Evolutionary conservation across 2,797 vertebrate genomes (phyloP).

Genomic region (Sebastes reedi): DNA sequence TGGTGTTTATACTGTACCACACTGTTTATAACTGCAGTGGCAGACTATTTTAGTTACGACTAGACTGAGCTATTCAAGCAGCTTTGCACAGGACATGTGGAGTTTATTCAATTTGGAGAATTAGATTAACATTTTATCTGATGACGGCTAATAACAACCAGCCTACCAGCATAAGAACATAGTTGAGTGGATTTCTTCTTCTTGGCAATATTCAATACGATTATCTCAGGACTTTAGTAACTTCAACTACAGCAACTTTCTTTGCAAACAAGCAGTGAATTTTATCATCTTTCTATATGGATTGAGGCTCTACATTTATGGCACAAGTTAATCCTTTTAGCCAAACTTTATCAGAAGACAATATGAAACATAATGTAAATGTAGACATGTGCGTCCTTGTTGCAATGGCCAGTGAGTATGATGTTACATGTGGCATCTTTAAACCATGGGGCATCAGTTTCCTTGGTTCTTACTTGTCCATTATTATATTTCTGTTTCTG

Average conservation of each 20-base stretch:
- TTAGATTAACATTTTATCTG: background rate
- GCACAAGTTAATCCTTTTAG: background rate
- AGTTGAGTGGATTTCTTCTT: background rate
- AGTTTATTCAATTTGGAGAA: background rate
- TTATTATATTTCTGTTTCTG: background rate
- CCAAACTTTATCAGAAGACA: background rate
- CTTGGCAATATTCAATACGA: background rate
- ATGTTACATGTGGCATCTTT: background rate
- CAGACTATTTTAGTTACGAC: background rate
- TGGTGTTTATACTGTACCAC: background rate
- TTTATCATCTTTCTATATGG: too few relatives aligned
- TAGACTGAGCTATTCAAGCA: background rate
- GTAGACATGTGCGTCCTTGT: background rate
- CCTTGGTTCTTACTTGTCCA: slow-evolving; percentile 53
- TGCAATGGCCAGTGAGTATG: background rate
- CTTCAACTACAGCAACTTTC: background rate
- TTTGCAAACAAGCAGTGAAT: background rate
- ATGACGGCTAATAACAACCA: background rate
- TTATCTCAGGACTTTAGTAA: background rate
- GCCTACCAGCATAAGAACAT: background rate
- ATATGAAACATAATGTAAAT: background rate
- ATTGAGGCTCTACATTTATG: background rate
- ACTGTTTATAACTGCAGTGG: background rate
- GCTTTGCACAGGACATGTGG: background rate
- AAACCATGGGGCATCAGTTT: background rate